phyloP scores from a whole-genome alignment of 2,797 vertebrate species.

The Acropternis orthonyx region DNA sequence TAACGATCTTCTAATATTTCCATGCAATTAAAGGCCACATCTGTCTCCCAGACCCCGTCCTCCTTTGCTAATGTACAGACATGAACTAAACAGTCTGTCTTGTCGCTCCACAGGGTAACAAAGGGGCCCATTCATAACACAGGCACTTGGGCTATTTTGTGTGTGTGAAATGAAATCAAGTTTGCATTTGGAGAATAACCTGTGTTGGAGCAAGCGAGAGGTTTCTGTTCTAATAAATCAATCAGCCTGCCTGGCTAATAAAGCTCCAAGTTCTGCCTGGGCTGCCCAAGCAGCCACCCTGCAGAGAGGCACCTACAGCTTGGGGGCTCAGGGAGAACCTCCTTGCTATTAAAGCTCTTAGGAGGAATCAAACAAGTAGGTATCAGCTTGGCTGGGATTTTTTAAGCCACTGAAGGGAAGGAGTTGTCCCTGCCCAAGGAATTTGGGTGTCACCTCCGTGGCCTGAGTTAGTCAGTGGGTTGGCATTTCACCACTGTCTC shows the following conservation, averaged over 20 bases:
- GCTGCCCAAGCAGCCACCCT: neutral
- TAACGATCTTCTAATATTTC: constrained; percentile 83
- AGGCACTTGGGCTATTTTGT: constrained; percentile 58
- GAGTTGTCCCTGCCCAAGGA: neutral
- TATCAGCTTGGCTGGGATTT: neutral
- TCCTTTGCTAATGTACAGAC: constrained; percentile 75
- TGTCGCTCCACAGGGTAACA: constrained; percentile 76
- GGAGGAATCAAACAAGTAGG: neutral
- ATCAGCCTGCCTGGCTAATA: constrained; percentile 71
- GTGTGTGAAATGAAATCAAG: constrained; percentile 68
- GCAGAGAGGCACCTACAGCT: neutral
- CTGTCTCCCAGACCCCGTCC: constrained; percentile 80
- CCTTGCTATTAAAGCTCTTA: rapidly evolving
- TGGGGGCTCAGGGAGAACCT: neutral
- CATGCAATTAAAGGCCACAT: constrained; percentile 83
- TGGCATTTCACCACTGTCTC: neutral
- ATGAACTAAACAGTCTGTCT: constrained; percentile 83
- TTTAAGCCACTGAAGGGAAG: neutral
- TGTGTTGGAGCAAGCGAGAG: constrained; percentile 68
- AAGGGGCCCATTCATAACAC: constrained; percentile 79
- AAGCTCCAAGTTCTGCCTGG: constrained; percentile 3
- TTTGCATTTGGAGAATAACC: constrained; percentile 80
- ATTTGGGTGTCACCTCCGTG: neutral
- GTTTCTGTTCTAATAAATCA: constrained; percentile 78
- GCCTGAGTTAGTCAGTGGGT: neutral